Evolutionary conservation across 2,888 invertebrate species (phyloP).

Genomic region (Troilus luridus): DNA sequence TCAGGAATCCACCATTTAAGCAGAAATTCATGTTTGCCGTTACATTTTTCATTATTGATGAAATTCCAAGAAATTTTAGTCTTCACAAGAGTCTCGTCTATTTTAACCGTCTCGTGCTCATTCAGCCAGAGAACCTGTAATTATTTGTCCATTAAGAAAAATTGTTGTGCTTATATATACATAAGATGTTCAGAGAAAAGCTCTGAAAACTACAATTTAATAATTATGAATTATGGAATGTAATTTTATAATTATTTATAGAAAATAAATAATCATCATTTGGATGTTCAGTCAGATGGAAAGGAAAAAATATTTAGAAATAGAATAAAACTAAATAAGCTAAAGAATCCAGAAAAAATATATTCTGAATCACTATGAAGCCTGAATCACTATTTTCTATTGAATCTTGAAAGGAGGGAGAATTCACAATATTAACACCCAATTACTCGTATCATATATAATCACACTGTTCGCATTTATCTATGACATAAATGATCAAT

Average conservation of each 20-base stretch:
- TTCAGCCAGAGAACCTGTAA: constrained; percentile 51
- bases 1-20: constrained; percentile 57
- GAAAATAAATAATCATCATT: neutral
- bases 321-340: neutral
- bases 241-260: neutral
- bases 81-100: constrained; percentile 40
- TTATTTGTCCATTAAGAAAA: neutral
- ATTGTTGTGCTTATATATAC: neutral
- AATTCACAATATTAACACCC: no score
- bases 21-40: neutral
- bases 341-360: no score
- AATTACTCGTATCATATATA: no score
- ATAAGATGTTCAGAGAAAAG: neutral
- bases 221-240: neutral
- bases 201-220: no score
- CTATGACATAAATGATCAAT: no score
- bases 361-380: no score
- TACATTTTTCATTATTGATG: constrained; percentile 1
- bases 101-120: neutral
- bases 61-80: constrained; percentile 43
- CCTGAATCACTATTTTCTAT: no score
- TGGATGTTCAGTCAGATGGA: neutral
- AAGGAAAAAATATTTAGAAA: neutral
- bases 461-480: no score
- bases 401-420: no score